phyloP scores from a whole-genome alignment of 2,113 vertebrate genomes.

The Myrmecophaga tridactyla region DNA sequence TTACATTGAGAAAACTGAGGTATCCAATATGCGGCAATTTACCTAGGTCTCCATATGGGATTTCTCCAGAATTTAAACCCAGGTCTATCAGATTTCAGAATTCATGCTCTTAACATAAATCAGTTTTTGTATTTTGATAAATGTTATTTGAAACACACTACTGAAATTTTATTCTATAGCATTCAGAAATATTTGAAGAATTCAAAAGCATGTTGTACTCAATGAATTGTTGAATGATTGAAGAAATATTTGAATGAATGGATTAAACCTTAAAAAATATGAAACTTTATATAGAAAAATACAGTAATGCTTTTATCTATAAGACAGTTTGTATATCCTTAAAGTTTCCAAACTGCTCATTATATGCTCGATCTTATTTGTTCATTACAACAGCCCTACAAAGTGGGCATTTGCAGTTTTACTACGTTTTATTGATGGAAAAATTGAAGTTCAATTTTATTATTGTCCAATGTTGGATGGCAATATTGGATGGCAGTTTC shows the following conservation, averaged over 20 bases:
- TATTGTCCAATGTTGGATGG: too few relatives aligned
- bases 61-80: not conserved
- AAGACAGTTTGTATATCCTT: not conserved
- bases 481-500: not conserved
- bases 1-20: not conserved
- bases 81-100: not conserved
- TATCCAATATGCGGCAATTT: not conserved
- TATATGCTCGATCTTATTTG: not conserved
- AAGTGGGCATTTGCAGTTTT: not conserved
- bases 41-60: not conserved
- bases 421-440: not conserved
- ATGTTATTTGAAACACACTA: slow-evolving; percentile 46
- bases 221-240: not conserved
- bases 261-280: not conserved
- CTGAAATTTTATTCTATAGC: slow-evolving; percentile 27
- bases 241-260: not conserved
- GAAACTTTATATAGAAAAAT: not conserved
- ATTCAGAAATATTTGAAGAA: slow-evolving; percentile 56
- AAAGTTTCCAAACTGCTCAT: not conserved
- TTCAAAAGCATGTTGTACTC: not conserved
- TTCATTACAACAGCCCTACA: not conserved
- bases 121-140: slow-evolving; percentile 50
- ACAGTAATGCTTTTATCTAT: not conserved
- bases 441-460: not conserved
- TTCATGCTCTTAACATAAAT: not conserved